Evolutionary conservation across 2,888 invertebrate genomes (phyloP), one percentile per base, ranked within the genome.

Genomic region (Cataglyphis rosenhaueri): DNA sequence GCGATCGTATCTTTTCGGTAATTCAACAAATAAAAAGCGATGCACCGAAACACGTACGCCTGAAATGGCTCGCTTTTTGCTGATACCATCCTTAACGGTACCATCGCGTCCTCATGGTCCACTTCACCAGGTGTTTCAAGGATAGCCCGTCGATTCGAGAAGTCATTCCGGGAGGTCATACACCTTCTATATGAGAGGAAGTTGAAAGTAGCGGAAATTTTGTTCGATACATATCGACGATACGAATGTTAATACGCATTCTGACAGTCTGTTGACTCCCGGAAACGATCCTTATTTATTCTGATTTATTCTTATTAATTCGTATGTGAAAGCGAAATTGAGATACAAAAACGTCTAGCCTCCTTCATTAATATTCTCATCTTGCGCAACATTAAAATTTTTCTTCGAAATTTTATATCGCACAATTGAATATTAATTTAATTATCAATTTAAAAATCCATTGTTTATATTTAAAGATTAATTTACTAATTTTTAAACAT

Each of bases 41-140:
- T 71, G 48, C 44, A 78, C 74, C 66, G 62, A 74, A 52, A 64
- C 65, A 38, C 73, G 75, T 74, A 84, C 79, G 78, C 86, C 88
- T 44, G 84, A 84, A 90, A 88, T 79, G 84, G 81, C 73, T 83
- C 76, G 79, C 68, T 91, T 91, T 91, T 91, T 91, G 87, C 89
- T 83, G 82, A 83, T 66, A 86, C 66, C 85, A 73, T 84, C 85
- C 70, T 85, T 91, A 92, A 92, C 92, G 92, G 92, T 92, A 91
- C 81, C 65, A 38, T 70, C 82, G 79, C 84, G 87, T 89, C 90
- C 91, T 91, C 89, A 87, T 91, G 92, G 88, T 92, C 91, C 92
- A 92, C 90, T 92, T 91, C 86, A 87, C 88, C 90, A 88, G 87
- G 87, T 90, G 89, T 86, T 90, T 84, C 81, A 74, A 82, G 59